These are phyloP conservation scores for Melanerpes formicivorus DNA, from an alignment of 2,113 vertebrate genomes.

Conservation along the genomic window DNA sequence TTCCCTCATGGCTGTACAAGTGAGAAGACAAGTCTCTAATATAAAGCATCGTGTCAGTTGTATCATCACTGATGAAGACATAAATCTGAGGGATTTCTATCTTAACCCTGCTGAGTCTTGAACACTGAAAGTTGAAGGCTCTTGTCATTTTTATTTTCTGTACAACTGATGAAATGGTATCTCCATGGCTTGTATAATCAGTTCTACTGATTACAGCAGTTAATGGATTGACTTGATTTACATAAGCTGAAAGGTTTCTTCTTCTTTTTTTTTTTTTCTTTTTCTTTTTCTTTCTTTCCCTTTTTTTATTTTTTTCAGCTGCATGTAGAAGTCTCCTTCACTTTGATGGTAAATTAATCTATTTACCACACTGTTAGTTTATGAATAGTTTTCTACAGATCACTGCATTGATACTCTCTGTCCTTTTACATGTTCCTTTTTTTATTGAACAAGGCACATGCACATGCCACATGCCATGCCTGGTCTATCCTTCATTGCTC, in stretches of 20 bases:
- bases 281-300: not conserved
- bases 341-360: slow-evolving; percentile 6
- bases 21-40: slow-evolving; percentile 28
- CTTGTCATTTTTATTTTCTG: slow-evolving; percentile 45
- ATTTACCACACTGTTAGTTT: not conserved
- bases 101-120: not conserved
- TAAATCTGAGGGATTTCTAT: slow-evolving; percentile 18
- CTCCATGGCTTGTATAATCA: slow-evolving; percentile 1
- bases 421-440: not conserved
- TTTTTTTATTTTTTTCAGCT: not conserved
- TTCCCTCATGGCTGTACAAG: not conserved
- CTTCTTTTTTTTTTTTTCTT: not conserved
- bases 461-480: not conserved
- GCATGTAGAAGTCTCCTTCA: not conserved
- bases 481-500: not conserved
- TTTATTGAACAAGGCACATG: not conserved
- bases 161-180: not conserved
- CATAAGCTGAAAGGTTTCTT: not conserved
- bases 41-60: not conserved
- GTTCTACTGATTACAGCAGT: slow-evolving; percentile 23
- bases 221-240: slow-evolving; percentile 30
- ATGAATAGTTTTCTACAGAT: not conserved
- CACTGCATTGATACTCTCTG: not conserved
- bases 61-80: not conserved
- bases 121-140: slow-evolving; percentile 3